A percentile compares a stretch with the other conserved stretches of the same genome.
Conservation (phyloP, 2,888 invertebrate genomes). For the Cloeon dipterum region DNA sequence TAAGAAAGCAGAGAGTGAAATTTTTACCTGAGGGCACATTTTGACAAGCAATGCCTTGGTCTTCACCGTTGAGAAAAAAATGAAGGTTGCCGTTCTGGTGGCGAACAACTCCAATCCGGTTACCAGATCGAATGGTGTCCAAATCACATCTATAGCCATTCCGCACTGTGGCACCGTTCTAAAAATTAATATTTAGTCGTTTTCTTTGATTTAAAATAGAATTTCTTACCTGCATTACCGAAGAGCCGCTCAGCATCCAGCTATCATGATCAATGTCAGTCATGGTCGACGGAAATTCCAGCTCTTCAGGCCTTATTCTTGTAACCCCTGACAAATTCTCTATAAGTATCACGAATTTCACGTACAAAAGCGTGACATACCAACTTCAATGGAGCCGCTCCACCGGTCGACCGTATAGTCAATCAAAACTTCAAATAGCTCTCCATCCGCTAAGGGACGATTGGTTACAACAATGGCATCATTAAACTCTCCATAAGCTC, state of each 20-base stretch:
- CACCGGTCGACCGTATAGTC: constrained; percentile 82
- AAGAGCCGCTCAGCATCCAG: constrained; percentile 78
- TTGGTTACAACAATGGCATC: constrained; percentile 84
- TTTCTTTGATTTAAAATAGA: too few relatives aligned
- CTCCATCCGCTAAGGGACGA: constrained; percentile 65
- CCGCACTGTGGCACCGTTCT: constrained; percentile 58
- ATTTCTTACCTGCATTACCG: constrained; percentile 55
- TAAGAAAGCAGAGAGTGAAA: too few relatives aligned
- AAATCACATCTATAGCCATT: constrained; percentile 71
- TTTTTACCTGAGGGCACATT: constrained; percentile 35
- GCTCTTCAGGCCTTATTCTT: constrained; percentile 69
- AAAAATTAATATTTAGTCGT: constrained; percentile 2
- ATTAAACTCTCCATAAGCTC: constrained; percentile 79
- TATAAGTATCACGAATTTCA: neutral
- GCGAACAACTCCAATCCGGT: constrained; percentile 70
- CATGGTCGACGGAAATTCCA: constrained; percentile 71
- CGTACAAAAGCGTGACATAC: constrained; percentile 19
- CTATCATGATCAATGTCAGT: constrained; percentile 81
- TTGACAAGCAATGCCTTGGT: constrained; percentile 66
- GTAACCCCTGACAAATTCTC: constrained; percentile 40
- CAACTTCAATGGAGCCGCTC: constrained; percentile 81
- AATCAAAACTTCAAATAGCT: constrained; percentile 75
- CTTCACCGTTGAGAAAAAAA: constrained; percentile 66
- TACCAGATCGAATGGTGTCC: constrained; percentile 54
- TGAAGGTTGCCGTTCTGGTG: constrained; percentile 63